Conservation (phyloP, 2,113 vertebrate genomes). For the Mastomys coucha region DNA sequence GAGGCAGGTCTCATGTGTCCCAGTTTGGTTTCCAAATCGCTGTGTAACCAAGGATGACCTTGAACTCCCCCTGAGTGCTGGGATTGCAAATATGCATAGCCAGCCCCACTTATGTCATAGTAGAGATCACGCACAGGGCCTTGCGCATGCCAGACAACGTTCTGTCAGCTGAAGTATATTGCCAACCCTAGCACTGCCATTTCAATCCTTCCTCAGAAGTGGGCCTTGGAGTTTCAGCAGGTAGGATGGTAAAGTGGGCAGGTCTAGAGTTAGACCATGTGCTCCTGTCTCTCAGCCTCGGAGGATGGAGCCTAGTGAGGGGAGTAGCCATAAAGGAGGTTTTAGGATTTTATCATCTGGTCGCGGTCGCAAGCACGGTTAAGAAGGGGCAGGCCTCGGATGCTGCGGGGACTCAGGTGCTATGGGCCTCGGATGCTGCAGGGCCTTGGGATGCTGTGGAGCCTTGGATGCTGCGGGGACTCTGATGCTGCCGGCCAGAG, state of each 20-base stretch:
- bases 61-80: not conserved
- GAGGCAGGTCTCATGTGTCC: not conserved
- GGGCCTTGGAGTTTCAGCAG: not conserved
- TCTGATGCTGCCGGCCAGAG: not conserved
- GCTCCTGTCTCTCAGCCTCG: not conserved
- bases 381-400: not conserved
- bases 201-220: not conserved
- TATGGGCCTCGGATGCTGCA: too few species aligned
- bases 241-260: accelerated
- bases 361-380: not conserved
- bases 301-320: not conserved
- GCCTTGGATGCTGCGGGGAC: not conserved
- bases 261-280: not conserved
- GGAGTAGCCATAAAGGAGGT: not conserved
- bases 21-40: not conserved
- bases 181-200: not conserved
- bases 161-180: not conserved
- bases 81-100: not conserved
- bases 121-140: not conserved
- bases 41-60: not conserved
- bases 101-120: too few species aligned
- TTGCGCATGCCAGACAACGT: not conserved
- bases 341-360: not conserved
- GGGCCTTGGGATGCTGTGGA: too few species aligned
- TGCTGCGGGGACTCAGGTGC: not conserved